Evolutionary conservation across 2,888 invertebrate genomes (phyloP).

Genomic region (Cephus runcator): DNA sequence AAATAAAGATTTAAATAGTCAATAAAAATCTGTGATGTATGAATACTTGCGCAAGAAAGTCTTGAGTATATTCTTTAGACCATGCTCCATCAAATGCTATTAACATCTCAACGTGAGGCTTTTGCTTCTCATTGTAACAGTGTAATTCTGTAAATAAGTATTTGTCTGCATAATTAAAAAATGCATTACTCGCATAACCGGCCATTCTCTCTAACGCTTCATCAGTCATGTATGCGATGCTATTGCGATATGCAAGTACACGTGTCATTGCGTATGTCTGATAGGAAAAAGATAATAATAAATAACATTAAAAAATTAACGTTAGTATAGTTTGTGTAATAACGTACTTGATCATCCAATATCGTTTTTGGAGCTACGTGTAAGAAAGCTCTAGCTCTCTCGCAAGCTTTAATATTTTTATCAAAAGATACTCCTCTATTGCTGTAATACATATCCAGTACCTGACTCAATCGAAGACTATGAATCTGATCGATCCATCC

Average conservation of each 20-base stretch:
- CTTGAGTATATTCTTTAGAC: conserved; percentile 38
- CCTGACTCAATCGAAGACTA: conserved; percentile 71
- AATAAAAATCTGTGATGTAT: not conserved
- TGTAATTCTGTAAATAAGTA: conserved; percentile 39
- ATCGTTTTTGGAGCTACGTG: conserved; percentile 53
- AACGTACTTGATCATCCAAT: conserved; percentile 53
- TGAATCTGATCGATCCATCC: conserved; percentile 68
- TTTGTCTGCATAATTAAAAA: conserved; percentile 42
- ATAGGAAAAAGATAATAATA: conserved; percentile 7
- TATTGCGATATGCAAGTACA: conserved; percentile 46
- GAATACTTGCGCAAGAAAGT: conserved; percentile 42
- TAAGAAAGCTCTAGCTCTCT: conserved; percentile 67
- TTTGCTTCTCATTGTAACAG: conserved; percentile 31
- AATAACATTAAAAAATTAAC: not conserved
- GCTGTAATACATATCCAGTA: conserved; percentile 78
- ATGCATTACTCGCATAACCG: conserved; percentile 37
- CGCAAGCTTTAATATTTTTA: conserved; percentile 70
- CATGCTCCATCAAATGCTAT: conserved; percentile 51
- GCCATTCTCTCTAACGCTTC: conserved; percentile 42
- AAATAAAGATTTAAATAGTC: conserved; percentile 3
- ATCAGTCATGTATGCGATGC: conserved; percentile 44
- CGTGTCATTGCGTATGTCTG: conserved; percentile 49
- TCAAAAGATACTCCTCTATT: conserved; percentile 72
- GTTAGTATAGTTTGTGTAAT: not conserved
- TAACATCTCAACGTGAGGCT: conserved; percentile 41